A percentile compares a stretch with the other conserved stretches of the same genome.
Evolutionary conservation across 2,888 invertebrate species (phyloP).

Genomic region (Carterocephalus palaemon): DNA sequence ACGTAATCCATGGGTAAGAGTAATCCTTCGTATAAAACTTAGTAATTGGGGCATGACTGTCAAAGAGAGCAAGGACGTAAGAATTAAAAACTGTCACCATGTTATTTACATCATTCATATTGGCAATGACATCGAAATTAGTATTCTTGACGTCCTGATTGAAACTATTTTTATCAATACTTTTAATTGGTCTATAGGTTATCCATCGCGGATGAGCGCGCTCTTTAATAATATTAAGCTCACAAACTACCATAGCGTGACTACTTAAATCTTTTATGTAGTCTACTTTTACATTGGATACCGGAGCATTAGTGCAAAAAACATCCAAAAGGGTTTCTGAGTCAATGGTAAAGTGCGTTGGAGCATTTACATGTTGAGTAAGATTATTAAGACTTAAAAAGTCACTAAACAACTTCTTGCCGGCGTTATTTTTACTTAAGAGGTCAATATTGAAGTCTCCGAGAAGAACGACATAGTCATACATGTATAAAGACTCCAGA

Average conservation of each 20-base stretch:
- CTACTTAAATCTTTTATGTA: constrained; percentile 3
- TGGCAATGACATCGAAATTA: neutral
- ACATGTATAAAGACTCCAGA: neutral
- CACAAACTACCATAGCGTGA: constrained; percentile 5
- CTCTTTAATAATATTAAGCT: neutral
- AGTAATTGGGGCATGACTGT: too few species aligned
- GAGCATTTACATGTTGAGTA: neutral
- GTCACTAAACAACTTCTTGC: neutral
- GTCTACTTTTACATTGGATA: neutral
- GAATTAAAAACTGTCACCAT: constrained; percentile 1
- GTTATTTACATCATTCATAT: neutral
- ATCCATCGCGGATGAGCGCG: neutral
- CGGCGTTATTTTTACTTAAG: neutral
- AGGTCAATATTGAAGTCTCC: constrained; percentile 8
- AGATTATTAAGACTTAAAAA: constrained; percentile 2
- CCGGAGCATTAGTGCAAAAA: constrained; percentile 1
- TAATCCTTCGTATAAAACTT: too few species aligned
- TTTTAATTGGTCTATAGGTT: neutral
- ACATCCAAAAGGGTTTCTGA: constrained; percentile 9
- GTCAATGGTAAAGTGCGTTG: constrained; percentile 6
- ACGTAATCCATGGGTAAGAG: constrained; percentile 7
- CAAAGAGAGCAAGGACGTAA: too few species aligned
- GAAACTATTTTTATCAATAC: neutral
- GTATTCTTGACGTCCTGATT: neutral
- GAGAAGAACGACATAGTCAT: constrained; percentile 1